Base-by-base conservation (phyloP, 1,140 invertebrate genomes). In the Cyrtorhinus lividipennis region DNA sequence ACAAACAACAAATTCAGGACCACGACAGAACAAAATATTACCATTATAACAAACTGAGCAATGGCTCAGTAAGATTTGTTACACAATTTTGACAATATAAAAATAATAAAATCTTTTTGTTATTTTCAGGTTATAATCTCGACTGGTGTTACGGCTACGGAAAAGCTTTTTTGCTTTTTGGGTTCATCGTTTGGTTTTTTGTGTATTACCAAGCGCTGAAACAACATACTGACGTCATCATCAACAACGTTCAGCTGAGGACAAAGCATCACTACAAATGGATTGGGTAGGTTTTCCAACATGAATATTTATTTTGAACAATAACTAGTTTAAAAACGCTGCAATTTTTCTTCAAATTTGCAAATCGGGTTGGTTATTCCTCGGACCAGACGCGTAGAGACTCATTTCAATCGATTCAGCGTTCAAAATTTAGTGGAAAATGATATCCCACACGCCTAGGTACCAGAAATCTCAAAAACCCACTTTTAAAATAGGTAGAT, bases 161-260 rank as follows among this genome's bases (percentile, higher is more conserved):
- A 69, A 61, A 53, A 67, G 24, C 22, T 24, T 77, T 64, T 62
- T 62, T 62, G 56, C 58, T 59, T 30, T 45, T 15, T 24, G 20
- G n/a, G 44, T 13, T 27, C n/a, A 18, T 48, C 23, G 65, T 46
- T 59, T 63, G 53, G 63, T 62, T 66, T 68, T 3, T 69, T 74
- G 74, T n/a, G 64, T 70, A 53, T 20, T 53, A 53, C 48, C 10
- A 38, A 38, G 30, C 30, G 15, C 30, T 38, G 5, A 38, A 38
- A 15, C 5, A 15, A 15, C 30, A 38, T 15, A 38, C 30, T 8
- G 30, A 38, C 30, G 30, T 38, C 30, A 38, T 38, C 30, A 38
- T 38, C 15, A 38, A 38, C 30, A 38, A 5, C 5, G 30, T 38
- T 38, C 30, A 38, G 30, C 15, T 15, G 15, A 38, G 15, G 5